A percentile compares a stretch with the other conserved stretches of the same genome.
phyloP scores from a whole-genome alignment of 2,797 vertebrate species.

The Agapornis canus region DNA sequence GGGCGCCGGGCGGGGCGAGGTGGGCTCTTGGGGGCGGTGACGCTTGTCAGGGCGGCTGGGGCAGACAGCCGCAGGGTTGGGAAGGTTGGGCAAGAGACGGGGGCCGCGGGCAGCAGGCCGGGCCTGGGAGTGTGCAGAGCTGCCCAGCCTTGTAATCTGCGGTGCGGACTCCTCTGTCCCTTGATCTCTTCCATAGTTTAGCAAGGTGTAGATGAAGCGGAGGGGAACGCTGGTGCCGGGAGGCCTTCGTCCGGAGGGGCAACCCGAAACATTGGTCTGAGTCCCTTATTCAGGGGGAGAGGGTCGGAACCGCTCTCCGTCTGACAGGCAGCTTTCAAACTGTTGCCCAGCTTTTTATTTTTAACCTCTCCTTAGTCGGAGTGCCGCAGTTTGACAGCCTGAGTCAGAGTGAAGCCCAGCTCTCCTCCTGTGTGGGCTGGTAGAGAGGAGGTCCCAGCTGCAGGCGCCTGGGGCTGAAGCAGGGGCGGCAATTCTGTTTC shows the following conservation, averaged over 20 bases:
- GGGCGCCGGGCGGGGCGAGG: not conserved
- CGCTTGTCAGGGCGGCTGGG: not conserved
- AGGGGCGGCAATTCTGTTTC: not conserved
- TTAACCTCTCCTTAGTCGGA: not conserved
- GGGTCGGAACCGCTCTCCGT: not conserved
- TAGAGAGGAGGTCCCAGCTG: not conserved
- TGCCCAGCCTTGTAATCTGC: not conserved
- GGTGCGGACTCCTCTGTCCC: fast-evolving
- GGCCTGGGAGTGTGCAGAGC: fast-evolving
- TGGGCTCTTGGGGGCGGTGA: not conserved
- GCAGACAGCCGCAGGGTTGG: not conserved
- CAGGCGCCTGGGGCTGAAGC: not conserved
- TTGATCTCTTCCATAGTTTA: fast-evolving
- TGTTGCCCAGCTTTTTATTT: not conserved
- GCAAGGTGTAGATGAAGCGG: not conserved
- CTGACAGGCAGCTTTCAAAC: not conserved
- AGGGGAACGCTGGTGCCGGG: not conserved
- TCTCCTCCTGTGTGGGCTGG: not conserved
- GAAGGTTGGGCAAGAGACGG: not conserved
- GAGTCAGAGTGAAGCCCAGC: not conserved
- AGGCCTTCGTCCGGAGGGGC: not conserved
- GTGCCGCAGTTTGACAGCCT: not conserved
- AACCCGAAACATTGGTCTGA: not conserved
- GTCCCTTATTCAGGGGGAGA: not conserved
- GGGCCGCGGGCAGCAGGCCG: not conserved